Evolutionary conservation across 2,888 invertebrate genomes (phyloP).

Genomic region (Drosophila paracracens): DNA sequence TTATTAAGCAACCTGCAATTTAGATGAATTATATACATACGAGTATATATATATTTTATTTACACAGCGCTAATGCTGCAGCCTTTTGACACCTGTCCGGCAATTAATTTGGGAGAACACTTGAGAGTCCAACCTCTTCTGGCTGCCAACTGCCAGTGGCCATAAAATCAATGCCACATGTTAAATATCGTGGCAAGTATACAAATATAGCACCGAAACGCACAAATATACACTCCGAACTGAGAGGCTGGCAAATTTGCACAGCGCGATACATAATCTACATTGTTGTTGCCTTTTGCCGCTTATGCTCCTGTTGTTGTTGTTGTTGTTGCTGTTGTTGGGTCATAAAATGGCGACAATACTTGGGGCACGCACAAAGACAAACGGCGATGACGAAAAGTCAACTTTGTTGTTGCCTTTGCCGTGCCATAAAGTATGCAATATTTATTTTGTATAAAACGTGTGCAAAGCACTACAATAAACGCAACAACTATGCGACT

Average conservation of each 20-base stretch:
- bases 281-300: conserved; percentile 34
- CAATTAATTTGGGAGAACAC: conserved; percentile 48
- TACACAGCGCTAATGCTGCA: background rate
- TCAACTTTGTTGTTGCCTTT: conserved; percentile 55
- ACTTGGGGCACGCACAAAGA: conserved; percentile 62
- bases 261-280: conserved; percentile 67
- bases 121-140: conserved; percentile 26
- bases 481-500: conserved; percentile 17
- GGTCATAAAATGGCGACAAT: conserved; percentile 77
- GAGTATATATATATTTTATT: background rate
- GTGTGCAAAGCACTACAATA: conserved; percentile 68
- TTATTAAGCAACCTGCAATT: background rate
- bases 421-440: conserved; percentile 73
- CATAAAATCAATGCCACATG: conserved; percentile 78
- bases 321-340: conserved; percentile 43
- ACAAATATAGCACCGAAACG: conserved; percentile 41
- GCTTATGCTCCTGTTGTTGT: conserved; percentile 30
- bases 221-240: conserved; percentile 17
- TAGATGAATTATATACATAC: background rate
- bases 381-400: conserved; percentile 69
- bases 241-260: conserved; percentile 57
- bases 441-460: conserved; percentile 79
- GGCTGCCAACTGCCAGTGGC: conserved; percentile 28
- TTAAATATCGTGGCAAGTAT: conserved; percentile 78
- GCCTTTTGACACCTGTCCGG: conserved; percentile 49